A percentile compares a stretch with the other conserved stretches of the same genome.
phyloP scores from a whole-genome alignment of 1,140 invertebrate species.

The Orius insidiosus region DNA sequence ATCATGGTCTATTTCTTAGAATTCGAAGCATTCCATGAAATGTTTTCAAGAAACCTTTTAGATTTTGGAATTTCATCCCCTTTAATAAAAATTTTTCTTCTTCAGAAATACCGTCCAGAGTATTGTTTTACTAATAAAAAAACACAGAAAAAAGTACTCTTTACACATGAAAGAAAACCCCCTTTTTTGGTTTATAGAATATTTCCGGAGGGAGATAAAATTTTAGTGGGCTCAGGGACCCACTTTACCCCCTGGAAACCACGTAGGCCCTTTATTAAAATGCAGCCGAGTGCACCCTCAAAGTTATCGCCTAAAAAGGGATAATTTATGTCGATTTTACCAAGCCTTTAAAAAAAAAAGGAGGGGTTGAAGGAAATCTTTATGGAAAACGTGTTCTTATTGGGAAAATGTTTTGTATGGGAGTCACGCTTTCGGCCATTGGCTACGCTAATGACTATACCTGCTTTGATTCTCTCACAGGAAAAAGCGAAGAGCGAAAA shows the following conservation, averaged over 20 bases:
- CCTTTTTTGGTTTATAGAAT: slow-evolving; percentile 1
- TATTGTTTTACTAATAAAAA: no score
- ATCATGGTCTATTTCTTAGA: no score
- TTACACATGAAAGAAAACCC: no score
- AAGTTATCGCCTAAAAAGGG: slow-evolving; percentile 3
- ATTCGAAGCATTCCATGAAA: no score
- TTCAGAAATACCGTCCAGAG: no score
- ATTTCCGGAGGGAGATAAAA: slow-evolving; percentile 3
- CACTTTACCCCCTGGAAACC: neutral
- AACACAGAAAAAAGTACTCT: no score
- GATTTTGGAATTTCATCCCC: no score
- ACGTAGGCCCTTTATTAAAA: slow-evolving; percentile 4
- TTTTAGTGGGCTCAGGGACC: neutral
- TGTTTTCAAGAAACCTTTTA: no score
- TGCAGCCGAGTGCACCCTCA: neutral
- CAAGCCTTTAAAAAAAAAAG: neutral
- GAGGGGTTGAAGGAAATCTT: neutral
- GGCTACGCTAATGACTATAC: slow-evolving; percentile 4
- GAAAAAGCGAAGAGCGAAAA: no score
- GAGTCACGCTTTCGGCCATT: slow-evolving; percentile 1
- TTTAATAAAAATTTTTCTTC: no score
- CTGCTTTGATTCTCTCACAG: slow-evolving; percentile 1
- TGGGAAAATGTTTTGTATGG: neutral
- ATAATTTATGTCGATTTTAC: slow-evolving; percentile 5
- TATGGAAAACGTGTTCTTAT: slow-evolving; percentile 8